Evolutionary conservation across 2,113 vertebrate species (phyloP).

Genomic region (Sceloporus tristichus): DNA sequence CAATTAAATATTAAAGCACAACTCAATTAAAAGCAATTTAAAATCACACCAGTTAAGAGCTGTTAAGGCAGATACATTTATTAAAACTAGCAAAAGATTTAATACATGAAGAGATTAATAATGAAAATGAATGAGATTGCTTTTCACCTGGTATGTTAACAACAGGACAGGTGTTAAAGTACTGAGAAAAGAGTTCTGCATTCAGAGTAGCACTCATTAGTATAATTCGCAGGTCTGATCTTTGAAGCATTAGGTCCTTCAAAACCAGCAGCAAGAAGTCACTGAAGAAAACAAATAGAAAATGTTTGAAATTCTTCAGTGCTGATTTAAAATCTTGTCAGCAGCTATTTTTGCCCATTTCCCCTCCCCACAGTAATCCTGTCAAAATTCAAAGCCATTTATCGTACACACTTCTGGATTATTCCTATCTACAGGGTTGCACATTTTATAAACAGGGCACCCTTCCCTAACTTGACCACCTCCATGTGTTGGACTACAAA

Average conservation of each 20-base stretch:
- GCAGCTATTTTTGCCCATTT: neutral
- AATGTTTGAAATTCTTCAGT: slow-evolving; percentile 5
- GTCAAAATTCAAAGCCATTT: neutral
- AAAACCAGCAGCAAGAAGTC: slow-evolving; percentile 96
- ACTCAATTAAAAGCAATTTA: neutral
- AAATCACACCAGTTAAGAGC: neutral
- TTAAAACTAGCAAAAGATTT: slow-evolving; percentile 21
- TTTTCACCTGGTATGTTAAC: slow-evolving; percentile 92
- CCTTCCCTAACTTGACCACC: no score
- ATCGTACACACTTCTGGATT: neutral
- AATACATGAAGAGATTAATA: slow-evolving; percentile 38
- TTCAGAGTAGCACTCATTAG: slow-evolving; percentile 98
- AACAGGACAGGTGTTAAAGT: slow-evolving; percentile 88
- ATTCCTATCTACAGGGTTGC: neutral
- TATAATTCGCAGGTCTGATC: slow-evolving; percentile 90
- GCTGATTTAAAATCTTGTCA: neutral
- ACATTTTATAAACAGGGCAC: neutral
- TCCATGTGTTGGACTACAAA: no score
- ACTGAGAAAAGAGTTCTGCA: slow-evolving; percentile 93
- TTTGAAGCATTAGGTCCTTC: slow-evolving; percentile 90
- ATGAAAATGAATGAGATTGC: neutral
- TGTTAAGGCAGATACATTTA: neutral
- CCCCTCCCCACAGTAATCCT: neutral
- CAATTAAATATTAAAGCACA: no score
- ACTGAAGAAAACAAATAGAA: slow-evolving; percentile 77